Conservation (phyloP, 2,113 vertebrate genomes). For the Takifugu flavidus region DNA sequence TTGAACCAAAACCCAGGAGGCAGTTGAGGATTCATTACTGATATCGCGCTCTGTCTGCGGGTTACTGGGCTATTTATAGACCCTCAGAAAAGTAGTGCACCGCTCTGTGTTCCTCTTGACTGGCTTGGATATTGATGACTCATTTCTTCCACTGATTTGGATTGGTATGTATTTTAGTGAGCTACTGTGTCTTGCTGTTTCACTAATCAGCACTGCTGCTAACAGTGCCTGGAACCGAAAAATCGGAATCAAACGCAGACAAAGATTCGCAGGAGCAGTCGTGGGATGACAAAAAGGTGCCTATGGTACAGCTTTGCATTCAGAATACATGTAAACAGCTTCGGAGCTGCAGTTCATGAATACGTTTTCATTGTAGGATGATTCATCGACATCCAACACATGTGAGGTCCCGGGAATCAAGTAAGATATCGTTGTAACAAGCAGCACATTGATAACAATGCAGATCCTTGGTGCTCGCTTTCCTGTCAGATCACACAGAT, state of each 20-base stretch:
- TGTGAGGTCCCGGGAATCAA: constrained; percentile 98
- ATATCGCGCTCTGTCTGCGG: constrained; percentile 37
- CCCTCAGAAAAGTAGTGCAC: constrained; percentile 30
- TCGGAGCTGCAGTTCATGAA: constrained; percentile 8
- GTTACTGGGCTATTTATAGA: constrained; percentile 64
- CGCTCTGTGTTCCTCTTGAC: constrained; percentile 40
- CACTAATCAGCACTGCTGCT: constrained; percentile 83
- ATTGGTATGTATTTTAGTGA: constrained; percentile 41
- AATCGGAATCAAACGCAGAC: constrained; percentile 78
- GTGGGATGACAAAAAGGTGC: constrained; percentile 92
- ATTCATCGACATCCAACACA: constrained; percentile 86
- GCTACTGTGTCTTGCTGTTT: constrained; percentile 52
- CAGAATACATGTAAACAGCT: background rate
- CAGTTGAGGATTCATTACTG: no score
- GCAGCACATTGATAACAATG: background rate
- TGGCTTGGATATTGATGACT: constrained; percentile 54
- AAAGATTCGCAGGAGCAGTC: constrained; percentile 81
- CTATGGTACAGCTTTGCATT: background rate
- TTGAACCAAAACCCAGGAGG: constrained; percentile 33
- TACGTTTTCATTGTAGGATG: constrained; percentile 70
- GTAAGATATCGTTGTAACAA: constrained; percentile 74
- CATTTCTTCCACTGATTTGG: constrained; percentile 42
- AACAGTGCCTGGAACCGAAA: constrained; percentile 91
- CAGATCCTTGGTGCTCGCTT: no score
- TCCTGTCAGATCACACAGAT: no score